phyloP scores from a whole-genome alignment of 2,797 vertebrate genomes.

The Chromobotia macracanthus region DNA sequence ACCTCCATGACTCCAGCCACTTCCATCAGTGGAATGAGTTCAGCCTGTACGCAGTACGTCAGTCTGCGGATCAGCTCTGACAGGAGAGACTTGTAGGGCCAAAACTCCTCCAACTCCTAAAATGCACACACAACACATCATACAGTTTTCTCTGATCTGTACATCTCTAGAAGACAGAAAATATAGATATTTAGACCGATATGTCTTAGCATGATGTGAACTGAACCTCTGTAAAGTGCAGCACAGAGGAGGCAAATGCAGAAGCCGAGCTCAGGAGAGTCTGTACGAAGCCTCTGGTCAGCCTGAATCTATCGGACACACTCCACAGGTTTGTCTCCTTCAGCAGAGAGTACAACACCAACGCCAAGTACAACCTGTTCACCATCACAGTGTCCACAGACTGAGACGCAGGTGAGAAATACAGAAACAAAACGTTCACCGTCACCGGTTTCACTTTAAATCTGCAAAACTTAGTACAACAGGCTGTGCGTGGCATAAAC shows the following conservation, averaged over 20 bases:
- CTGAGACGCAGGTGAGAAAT: constrained; percentile 70
- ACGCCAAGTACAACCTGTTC: constrained; percentile 84
- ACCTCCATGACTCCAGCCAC: constrained; percentile 93
- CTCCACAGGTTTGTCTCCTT: constrained; percentile 89
- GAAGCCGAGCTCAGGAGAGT: constrained; percentile 84
- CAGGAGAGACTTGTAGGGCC: constrained; percentile 90
- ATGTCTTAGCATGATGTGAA: not conserved
- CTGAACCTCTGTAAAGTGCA: constrained; percentile 91
- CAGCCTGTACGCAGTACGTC: constrained; percentile 90
- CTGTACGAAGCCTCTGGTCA: constrained; percentile 89
- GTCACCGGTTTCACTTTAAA: too few relatives aligned
- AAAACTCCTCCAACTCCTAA: constrained; percentile 94
- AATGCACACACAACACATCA: not conserved
- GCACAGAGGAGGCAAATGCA: constrained; percentile 88
- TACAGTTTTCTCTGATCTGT: not conserved
- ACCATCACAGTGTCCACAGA: constrained; percentile 74
- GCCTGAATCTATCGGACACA: constrained; percentile 85
- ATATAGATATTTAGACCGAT: not conserved
- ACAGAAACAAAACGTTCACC: not conserved
- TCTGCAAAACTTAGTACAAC: too few relatives aligned
- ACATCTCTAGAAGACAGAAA: not conserved
- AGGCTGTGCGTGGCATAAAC: too few relatives aligned
- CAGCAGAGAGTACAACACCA: constrained; percentile 85
- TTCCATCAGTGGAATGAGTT: constrained; percentile 96
- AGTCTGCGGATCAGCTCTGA: constrained; percentile 84